Percentiles rank a stretch among this genome's conserved stretches.
These are phyloP conservation scores for Porites lutea DNA, from an alignment of 64 coral and sea anemone species.

Conservation along the genomic window DNA sequence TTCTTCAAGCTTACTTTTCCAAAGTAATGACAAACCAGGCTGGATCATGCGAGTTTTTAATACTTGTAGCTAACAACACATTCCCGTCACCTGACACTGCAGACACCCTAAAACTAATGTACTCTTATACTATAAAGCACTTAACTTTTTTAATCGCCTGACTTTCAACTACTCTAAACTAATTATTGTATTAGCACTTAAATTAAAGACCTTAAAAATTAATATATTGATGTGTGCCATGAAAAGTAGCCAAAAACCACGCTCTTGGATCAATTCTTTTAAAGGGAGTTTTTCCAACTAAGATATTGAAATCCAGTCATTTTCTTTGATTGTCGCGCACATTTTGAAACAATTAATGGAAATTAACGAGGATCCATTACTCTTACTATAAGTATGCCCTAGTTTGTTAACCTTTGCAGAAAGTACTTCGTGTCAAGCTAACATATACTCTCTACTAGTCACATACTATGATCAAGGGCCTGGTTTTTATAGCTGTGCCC, in stretches of 20 bases:
- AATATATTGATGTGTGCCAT: conserved; percentile 9
- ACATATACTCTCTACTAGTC: neutral
- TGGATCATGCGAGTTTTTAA: conserved; percentile 15
- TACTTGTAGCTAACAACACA: neutral
- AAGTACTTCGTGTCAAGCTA: too few relatives aligned
- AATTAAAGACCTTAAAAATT: conserved; percentile 10
- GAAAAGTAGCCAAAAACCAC: neutral
- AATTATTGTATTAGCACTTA: neutral
- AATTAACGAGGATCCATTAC: too few relatives aligned
- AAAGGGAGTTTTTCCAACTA: too few relatives aligned
- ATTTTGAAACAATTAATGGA: too few relatives aligned
- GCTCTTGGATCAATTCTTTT: neutral
- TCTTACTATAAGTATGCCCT: too few relatives aligned
- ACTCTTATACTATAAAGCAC: neutral
- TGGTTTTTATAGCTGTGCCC: neutral
- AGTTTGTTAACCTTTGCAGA: too few relatives aligned
- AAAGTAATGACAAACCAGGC: neutral
- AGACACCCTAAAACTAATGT: neutral
- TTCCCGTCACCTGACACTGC: neutral
- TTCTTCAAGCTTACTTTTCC: too few relatives aligned
- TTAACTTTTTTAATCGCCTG: neutral
- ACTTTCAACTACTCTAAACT: neutral
- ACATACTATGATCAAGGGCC: neutral
- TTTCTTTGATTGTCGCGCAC: too few relatives aligned
- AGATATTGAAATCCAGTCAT: too few relatives aligned